Evolutionary conservation across 2,888 invertebrate species (phyloP), one percentile per base, ranked within the genome.

Genomic region (Galeruca laticollis): DNA sequence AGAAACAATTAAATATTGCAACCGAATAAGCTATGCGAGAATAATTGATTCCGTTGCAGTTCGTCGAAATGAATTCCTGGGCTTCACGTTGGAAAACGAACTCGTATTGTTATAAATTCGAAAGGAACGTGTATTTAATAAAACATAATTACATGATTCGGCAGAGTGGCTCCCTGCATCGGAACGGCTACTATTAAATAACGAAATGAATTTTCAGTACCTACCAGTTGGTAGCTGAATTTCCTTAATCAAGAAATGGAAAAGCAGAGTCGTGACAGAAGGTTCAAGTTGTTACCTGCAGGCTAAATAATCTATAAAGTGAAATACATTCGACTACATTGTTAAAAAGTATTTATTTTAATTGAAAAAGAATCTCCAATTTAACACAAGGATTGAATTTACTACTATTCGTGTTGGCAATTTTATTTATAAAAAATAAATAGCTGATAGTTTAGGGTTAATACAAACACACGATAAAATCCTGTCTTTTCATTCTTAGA

Each of bases 181-280:
- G 52, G 13, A n/a, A n/a, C 5, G 52, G 9, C 10, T 26, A 15
- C 52, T 13, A 52, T 26, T 52, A 15, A 5, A n/a, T 26, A 31
- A 52, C 26, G 11, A 21, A 21, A 52, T 2, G 11, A 21, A 26
- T 13, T n/a, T 26, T 15, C n/a, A 26, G 11, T 52, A 6, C 26
- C n/a, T 52, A n/a, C 52, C n/a, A 26, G 26, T 26, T 31, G 26
- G 21, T 13, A 47, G 5, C 6, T 52, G 52, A 21, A 52, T 52
- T 31, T 26, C n/a, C 8, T 52, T 52, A 52, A 31, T 52, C 31
- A 52, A 52, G 52, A 52, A 31, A 52, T 52, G 21, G 52, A 26
- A 52, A 52, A 52, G 26, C 52, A 52, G 13, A 15, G 26, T 52
- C 52, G 52, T 52, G n/a, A 26, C 52, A 21, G 31, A 26, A 11